Conservation (phyloP, 2,113 vertebrate genomes). For the Furnarius figulus region DNA sequence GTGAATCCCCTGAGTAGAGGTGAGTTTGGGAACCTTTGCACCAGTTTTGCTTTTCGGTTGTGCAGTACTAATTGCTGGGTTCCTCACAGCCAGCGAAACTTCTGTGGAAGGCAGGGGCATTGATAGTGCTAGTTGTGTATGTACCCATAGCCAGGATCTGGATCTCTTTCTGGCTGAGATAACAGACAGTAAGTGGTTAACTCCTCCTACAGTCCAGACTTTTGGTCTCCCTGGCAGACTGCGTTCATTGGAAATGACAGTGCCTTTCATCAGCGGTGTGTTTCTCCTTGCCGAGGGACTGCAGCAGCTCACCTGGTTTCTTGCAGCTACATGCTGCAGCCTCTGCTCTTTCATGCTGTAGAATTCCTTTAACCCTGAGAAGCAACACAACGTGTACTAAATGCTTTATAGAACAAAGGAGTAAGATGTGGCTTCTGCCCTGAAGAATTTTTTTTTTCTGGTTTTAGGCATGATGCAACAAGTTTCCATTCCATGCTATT, state of each 20-base stretch:
- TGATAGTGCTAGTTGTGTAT: not conserved
- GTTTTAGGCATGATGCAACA: constrained; percentile 40
- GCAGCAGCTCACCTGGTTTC: not conserved
- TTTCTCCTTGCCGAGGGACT: constrained; percentile 29
- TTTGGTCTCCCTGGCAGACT: not conserved
- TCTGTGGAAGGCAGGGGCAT: not conserved
- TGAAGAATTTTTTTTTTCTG: not conserved
- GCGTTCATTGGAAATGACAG: not conserved
- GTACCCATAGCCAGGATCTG: not conserved
- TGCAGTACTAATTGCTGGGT: not conserved
- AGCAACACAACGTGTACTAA: not conserved
- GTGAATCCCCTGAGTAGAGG: not conserved
- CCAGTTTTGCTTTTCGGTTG: not conserved
- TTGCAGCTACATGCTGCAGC: constrained; percentile 46
- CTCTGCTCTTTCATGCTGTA: not conserved
- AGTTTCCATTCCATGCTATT: not conserved
- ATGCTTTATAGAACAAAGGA: constrained; percentile 8
- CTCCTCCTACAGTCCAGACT: not conserved
- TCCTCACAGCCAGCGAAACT: not conserved
- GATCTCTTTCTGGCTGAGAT: not conserved
- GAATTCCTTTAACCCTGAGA: not conserved
- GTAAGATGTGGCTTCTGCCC: not conserved
- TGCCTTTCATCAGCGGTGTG: not conserved
- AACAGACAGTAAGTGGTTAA: not conserved
- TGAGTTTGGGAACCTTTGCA: not conserved